Conservation (phyloP, 2,888 invertebrate genomes). For the Agelastica alni region DNA sequence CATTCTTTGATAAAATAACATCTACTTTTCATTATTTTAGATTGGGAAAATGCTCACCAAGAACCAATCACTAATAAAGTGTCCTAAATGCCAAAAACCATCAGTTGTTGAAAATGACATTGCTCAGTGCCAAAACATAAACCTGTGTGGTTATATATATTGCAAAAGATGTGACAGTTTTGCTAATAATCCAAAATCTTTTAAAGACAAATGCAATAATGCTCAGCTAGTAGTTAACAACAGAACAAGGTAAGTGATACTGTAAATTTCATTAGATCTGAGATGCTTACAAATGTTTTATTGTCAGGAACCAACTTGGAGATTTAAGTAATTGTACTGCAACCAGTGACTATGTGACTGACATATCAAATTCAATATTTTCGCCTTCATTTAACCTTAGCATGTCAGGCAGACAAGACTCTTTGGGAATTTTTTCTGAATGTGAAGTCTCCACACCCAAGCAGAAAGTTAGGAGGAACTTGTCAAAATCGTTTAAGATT, state of each 20-base stretch:
- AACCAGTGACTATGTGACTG: constrained; percentile 31
- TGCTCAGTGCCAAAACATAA: constrained; percentile 47
- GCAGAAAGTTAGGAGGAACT: constrained; percentile 39
- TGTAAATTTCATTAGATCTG: too few species aligned
- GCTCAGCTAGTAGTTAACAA: constrained; percentile 31
- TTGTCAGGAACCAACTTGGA: constrained; percentile 27
- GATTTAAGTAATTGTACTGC: constrained; percentile 37
- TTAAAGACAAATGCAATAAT: constrained; percentile 48
- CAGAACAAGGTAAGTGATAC: constrained; percentile 15
- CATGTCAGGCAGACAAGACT: constrained; percentile 28
- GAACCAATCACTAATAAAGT: constrained; percentile 48
- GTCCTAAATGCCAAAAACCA: constrained; percentile 46
- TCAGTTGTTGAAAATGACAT: constrained; percentile 50
- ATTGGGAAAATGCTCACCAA: constrained; percentile 40
- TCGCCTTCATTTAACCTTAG: constrained; percentile 31
- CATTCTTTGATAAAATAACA: too few species aligned
- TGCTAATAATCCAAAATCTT: constrained; percentile 48
- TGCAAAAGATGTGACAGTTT: constrained; percentile 50
- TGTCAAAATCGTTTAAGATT: constrained; percentile 33
- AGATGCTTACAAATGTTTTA: too few species aligned
- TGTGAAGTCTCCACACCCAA: constrained; percentile 38
- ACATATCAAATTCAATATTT: constrained; percentile 30
- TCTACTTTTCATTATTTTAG: constrained; percentile 32
- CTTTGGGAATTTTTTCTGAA: constrained; percentile 41
- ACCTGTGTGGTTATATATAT: constrained; percentile 50